Percentiles rank a stretch among this genome's conserved stretches.
Evolutionary conservation across 2,113 vertebrate genomes (phyloP).

Genomic region (Oplegnathus fasciatus): DNA sequence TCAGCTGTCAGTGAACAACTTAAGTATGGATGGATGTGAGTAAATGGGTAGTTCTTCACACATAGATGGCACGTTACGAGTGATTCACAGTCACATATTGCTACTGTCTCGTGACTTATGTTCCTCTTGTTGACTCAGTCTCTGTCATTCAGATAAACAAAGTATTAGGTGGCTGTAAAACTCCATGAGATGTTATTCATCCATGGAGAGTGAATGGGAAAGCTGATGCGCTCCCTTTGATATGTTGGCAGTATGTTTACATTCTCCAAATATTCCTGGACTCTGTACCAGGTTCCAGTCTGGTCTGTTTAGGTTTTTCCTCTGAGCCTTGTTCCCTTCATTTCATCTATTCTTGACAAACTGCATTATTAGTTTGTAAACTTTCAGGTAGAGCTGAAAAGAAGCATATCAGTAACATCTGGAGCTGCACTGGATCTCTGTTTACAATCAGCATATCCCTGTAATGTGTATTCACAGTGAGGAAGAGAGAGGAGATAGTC

Average conservation of each 20-base stretch:
- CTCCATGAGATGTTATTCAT: slow-evolving; percentile 23
- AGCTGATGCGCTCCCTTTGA: background rate
- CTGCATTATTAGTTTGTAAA: slow-evolving; percentile 3
- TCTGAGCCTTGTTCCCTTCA: background rate
- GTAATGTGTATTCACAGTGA: slow-evolving; percentile 38
- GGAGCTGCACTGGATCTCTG: slow-evolving; percentile 13
- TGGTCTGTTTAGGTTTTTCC: slow-evolving; percentile 37
- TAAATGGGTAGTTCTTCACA: slow-evolving; percentile 35
- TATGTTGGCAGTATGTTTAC: slow-evolving; percentile 65
- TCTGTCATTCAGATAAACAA: slow-evolving; percentile 19
- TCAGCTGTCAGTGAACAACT: slow-evolving; percentile 26
- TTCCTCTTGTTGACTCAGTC: slow-evolving; percentile 26
- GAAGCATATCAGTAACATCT: slow-evolving; percentile 36
- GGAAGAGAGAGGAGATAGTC: slow-evolving; percentile 35
- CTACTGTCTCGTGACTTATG: slow-evolving; percentile 43
- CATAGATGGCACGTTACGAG: slow-evolving; percentile 21
- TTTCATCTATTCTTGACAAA: background rate
- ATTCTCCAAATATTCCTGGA: slow-evolving; percentile 54
- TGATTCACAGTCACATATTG: slow-evolving; percentile 50
- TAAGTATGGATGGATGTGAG: slow-evolving; percentile 47
- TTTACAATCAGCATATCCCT: slow-evolving; percentile 60
- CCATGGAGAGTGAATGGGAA: slow-evolving; percentile 13
- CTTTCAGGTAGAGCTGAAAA: background rate
- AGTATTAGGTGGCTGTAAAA: slow-evolving; percentile 24
- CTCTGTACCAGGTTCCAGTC: slow-evolving; percentile 45